Conservation (phyloP, 2,888 invertebrate genomes). For the Cataglyphis rosenhaueri region DNA sequence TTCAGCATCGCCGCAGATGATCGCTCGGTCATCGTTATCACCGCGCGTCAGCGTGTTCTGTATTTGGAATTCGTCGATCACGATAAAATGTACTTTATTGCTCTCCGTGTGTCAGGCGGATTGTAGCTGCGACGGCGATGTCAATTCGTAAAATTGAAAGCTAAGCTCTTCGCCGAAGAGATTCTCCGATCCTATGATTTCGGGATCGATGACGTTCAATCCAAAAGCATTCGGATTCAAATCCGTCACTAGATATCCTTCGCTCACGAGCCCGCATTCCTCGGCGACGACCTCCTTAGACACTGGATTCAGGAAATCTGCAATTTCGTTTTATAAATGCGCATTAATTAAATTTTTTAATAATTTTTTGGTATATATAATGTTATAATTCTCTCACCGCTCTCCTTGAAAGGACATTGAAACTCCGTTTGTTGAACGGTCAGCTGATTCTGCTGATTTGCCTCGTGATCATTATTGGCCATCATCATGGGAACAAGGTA, state of each 20-base stretch:
- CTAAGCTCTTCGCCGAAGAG: conserved; percentile 86
- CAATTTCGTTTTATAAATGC: conserved; percentile 45
- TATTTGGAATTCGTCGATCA: conserved; percentile 76
- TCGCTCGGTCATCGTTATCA: not conserved
- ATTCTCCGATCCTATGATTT: conserved; percentile 86
- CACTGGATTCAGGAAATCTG: conserved; percentile 88
- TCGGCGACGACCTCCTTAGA: conserved; percentile 92
- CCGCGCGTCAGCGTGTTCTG: conserved; percentile 68
- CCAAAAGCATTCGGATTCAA: conserved; percentile 86
- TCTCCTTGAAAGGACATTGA: conserved; percentile 79
- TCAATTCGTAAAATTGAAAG: conserved; percentile 87
- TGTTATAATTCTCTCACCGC: conserved; percentile 72
- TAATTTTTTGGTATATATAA: not conserved
- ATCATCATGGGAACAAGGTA: conserved; percentile 85
- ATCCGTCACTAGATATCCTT: conserved; percentile 87
- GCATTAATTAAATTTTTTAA: not conserved
- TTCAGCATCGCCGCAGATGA: conserved; percentile 33
- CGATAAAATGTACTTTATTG: conserved; percentile 78
- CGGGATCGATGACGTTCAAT: conserved; percentile 86
- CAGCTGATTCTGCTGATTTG: conserved; percentile 63
- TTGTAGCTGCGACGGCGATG: conserved; percentile 83
- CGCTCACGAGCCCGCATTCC: conserved; percentile 91
- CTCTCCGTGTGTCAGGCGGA: conserved; percentile 83
- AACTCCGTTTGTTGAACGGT: conserved; percentile 69
- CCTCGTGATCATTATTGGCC: conserved; percentile 68